These are phyloP conservation scores for Pipistrellus pipistrellus DNA, from an alignment of 2,797 vertebrate genomes.

Conservation along the genomic window DNA sequence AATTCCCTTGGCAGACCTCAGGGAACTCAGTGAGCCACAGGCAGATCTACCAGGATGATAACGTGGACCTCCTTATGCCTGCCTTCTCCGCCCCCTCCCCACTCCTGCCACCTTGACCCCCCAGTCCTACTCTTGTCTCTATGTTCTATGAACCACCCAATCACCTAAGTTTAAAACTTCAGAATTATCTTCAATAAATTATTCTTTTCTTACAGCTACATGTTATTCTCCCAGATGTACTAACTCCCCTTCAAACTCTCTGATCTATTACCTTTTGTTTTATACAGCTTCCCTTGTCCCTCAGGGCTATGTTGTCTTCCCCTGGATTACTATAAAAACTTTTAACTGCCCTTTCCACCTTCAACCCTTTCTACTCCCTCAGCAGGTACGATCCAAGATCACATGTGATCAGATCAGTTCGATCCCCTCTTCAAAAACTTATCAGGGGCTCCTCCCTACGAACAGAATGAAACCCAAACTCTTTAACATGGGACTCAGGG, in stretches of 20 bases:
- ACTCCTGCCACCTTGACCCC: not conserved
- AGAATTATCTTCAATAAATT: not conserved
- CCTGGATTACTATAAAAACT: not conserved
- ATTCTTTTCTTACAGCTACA: not conserved
- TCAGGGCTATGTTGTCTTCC: not conserved
- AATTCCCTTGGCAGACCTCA: not conserved
- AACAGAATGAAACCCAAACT: not conserved
- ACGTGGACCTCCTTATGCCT: not conserved
- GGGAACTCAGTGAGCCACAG: not conserved
- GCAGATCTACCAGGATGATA: not conserved
- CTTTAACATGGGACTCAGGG: not conserved
- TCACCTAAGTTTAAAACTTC: not conserved
- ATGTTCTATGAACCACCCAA: not conserved
- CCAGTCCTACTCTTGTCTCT: not conserved
- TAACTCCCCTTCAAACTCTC: not conserved
- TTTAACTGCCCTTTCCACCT: not conserved
- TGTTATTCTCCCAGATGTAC: not conserved
- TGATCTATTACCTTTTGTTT: not conserved
- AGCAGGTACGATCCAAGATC: not conserved
- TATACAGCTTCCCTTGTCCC: not conserved
- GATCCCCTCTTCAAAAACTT: not conserved
- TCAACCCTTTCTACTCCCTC: not conserved
- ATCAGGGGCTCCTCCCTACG: not conserved
- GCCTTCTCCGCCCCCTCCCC: not conserved
- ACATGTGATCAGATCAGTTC: not conserved